Percentiles rank a stretch among this genome's conserved stretches.
Evolutionary conservation across 23 tunicate genomes (phyloP).

Genomic region (Trididemnum clinides): DNA sequence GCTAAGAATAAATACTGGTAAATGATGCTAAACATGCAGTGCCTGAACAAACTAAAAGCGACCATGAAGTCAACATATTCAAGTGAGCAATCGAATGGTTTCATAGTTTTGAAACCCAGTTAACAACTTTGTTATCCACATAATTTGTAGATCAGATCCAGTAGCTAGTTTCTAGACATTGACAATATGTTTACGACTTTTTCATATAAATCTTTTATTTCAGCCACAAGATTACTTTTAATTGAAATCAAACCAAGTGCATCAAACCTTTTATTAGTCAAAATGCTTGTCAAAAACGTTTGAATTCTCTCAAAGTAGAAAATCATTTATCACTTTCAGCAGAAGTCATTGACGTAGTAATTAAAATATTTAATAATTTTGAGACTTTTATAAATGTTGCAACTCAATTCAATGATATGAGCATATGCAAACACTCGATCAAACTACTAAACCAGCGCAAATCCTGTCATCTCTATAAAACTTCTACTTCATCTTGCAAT

Average conservation of each 20-base stretch:
- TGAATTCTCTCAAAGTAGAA: constrained; percentile 1
- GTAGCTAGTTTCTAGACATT: too few relatives aligned
- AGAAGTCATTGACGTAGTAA: constrained; percentile 27
- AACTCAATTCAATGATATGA: background rate
- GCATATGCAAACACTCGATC: background rate
- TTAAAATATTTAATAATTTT: constrained; percentile 9
- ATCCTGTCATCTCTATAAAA: background rate
- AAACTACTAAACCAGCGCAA: background rate
- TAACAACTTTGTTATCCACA: too few relatives aligned
- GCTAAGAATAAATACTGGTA: too few relatives aligned
- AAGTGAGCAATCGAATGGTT: too few relatives aligned
- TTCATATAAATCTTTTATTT: background rate
- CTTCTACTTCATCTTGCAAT: background rate
- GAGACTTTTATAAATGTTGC: background rate
- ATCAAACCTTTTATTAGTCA: background rate
- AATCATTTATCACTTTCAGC: constrained; percentile 6
- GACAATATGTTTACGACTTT: too few relatives aligned
- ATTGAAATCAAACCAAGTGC: background rate
- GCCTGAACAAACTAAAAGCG: too few relatives aligned
- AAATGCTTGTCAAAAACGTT: background rate
- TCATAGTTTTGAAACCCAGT: too few relatives aligned
- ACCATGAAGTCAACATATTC: too few relatives aligned
- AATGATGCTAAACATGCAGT: too few relatives aligned
- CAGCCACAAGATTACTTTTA: background rate
- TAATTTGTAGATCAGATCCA: too few relatives aligned